phyloP scores from a whole-genome alignment of 2,113 vertebrate species.

The Andinoacara biseriatus region DNA sequence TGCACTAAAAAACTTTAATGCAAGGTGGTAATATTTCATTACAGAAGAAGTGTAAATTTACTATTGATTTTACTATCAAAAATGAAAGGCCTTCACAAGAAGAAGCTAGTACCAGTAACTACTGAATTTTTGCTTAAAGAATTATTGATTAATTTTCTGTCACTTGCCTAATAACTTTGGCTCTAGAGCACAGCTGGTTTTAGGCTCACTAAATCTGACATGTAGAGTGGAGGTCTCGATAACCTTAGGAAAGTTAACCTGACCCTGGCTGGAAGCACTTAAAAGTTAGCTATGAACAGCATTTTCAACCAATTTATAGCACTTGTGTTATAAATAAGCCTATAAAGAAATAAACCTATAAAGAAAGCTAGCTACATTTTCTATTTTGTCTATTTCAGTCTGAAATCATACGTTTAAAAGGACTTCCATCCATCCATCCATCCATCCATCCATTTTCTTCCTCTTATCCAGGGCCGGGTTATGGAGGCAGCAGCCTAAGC shows the following conservation, averaged over 20 bases:
- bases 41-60: not conserved
- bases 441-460: too few relatives aligned
- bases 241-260: not conserved
- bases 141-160: not conserved
- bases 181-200: not conserved
- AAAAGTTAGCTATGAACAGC: not conserved
- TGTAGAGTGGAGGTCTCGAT: not conserved
- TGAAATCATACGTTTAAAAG: too few relatives aligned
- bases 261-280: not conserved
- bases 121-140: not conserved
- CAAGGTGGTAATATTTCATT: not conserved
- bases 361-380: not conserved
- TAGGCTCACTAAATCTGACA: not conserved
- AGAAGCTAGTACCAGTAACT: not conserved
- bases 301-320: accelerated
- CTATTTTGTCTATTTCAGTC: not conserved
- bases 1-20: not conserved
- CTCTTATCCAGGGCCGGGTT: too few relatives aligned
- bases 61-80: not conserved
- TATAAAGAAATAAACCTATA: too few relatives aligned
- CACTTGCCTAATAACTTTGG: not conserved
- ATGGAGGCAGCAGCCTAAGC: too few relatives aligned
- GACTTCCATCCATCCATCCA: too few relatives aligned
- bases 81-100: not conserved
- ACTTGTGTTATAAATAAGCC: not conserved